These are phyloP conservation scores for Olivierus martensii DNA, from an alignment of 1,140 invertebrate genomes.

Conservation along the genomic window DNA sequence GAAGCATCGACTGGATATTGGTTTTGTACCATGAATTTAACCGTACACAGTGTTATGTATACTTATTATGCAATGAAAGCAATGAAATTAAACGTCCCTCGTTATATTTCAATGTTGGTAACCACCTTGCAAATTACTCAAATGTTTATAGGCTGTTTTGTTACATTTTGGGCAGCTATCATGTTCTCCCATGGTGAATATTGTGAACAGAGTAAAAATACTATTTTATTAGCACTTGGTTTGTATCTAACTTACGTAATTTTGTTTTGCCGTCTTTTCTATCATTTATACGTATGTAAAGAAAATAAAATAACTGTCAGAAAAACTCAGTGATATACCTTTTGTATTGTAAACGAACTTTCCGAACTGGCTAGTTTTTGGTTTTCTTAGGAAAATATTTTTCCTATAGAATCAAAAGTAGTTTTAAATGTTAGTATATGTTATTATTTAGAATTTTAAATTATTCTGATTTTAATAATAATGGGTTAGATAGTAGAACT, in stretches of 20 bases:
- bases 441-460: too few species aligned
- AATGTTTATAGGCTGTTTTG: slow-evolving; percentile 84
- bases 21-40: slow-evolving; percentile 98
- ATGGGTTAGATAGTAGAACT: too few species aligned
- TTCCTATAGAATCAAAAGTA: too few species aligned
- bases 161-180: slow-evolving; percentile 68
- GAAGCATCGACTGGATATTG: slow-evolving; percentile 89
- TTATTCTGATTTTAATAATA: too few species aligned
- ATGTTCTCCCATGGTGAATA: slow-evolving; percentile 27
- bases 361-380: too few species aligned
- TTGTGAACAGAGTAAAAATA: slow-evolving; percentile 31
- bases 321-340: too few species aligned
- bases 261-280: slow-evolving; percentile 79
- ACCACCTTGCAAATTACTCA: slow-evolving; percentile 82
- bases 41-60: slow-evolving; percentile 96
- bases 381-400: too few species aligned
- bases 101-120: slow-evolving; percentile 75
- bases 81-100: slow-evolving; percentile 68
- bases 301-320: too few species aligned
- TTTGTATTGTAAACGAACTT: too few species aligned
- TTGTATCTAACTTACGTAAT: slow-evolving; percentile 63
- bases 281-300: slow-evolving; percentile 50
- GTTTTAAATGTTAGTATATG: too few species aligned
- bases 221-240: slow-evolving; percentile 29
- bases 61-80: slow-evolving; percentile 86